Evolutionary conservation across 2,113 vertebrate genomes (phyloP).

Genomic region (Tetraodon nigroviridis): DNA sequence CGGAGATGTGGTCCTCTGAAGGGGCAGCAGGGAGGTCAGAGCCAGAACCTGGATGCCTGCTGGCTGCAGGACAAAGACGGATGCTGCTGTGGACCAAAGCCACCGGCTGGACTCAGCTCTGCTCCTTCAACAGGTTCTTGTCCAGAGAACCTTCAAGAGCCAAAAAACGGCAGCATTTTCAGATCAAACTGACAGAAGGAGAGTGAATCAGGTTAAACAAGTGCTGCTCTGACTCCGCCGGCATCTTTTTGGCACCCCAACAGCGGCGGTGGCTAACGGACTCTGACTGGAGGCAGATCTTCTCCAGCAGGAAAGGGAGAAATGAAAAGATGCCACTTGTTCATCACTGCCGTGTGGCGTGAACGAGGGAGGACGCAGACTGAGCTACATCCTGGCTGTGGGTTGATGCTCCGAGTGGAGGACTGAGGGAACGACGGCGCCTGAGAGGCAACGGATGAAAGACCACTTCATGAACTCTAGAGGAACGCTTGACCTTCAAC

Average conservation of each 20-base stretch:
- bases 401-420: constrained; percentile 21
- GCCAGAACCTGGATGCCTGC: constrained; percentile 23
- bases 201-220: too few relatives aligned
- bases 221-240: neutral
- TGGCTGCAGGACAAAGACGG: neutral
- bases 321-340: neutral
- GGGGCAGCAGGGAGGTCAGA: constrained; percentile 54
- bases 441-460: constrained; percentile 28
- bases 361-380: constrained; percentile 16
- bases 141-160: too few relatives aligned
- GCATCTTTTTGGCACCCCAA: neutral
- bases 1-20: constrained; percentile 30
- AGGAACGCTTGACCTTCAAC: too few relatives aligned
- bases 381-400: neutral
- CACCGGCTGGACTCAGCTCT: too few relatives aligned
- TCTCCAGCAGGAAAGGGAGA: neutral
- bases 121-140: too few relatives aligned
- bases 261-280: neutral
- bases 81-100: too few relatives aligned
- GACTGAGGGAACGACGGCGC: constrained; percentile 29
- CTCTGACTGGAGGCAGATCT: neutral
- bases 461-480: neutral
- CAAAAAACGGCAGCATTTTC: too few relatives aligned
- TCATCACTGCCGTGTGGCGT: constrained; percentile 9
- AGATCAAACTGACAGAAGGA: too few relatives aligned